These are phyloP conservation scores for Tenthredo distinguenda DNA, from an alignment of 2,888 invertebrate genomes.

Conservation along the genomic window DNA sequence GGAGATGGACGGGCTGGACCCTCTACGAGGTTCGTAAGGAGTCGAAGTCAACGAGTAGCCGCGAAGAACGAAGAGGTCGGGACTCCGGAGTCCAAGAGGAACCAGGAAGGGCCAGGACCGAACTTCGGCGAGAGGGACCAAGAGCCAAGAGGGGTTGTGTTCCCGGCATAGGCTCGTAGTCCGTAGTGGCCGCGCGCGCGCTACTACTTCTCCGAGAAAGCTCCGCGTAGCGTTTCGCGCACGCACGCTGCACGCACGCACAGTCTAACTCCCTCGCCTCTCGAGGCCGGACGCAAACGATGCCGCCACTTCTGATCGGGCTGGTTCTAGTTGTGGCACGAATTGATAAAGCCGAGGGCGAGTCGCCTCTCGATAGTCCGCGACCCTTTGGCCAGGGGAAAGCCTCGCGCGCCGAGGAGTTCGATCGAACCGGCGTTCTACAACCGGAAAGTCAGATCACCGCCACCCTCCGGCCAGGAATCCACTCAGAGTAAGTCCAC, in stretches of 20 bases:
- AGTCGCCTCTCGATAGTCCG: slow-evolving; percentile 64
- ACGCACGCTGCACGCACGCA: slow-evolving; percentile 55
- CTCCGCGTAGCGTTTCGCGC: slow-evolving; percentile 40
- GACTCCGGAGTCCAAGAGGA: background rate
- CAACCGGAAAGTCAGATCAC: slow-evolving; percentile 76
- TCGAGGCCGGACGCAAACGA: slow-evolving; percentile 65
- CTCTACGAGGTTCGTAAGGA: background rate
- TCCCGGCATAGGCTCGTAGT: background rate
- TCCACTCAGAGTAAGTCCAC: slow-evolving; percentile 56
- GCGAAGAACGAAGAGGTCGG: background rate
- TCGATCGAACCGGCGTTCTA: slow-evolving; percentile 74
- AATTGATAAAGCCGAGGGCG: slow-evolving; percentile 47
- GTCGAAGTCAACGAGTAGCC: slow-evolving; percentile 1
- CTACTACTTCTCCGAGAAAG: slow-evolving; percentile 45
- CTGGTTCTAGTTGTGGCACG: slow-evolving; percentile 40
- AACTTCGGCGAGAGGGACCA: slow-evolving; percentile 15
- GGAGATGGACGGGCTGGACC: slow-evolving; percentile 58
- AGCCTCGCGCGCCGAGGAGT: slow-evolving; percentile 72
- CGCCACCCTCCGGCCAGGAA: slow-evolving; percentile 72
- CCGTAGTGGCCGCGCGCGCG: slow-evolving; percentile 40
- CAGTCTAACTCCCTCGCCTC: slow-evolving; percentile 72
- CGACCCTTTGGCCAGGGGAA: slow-evolving; percentile 71
- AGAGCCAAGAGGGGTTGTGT: slow-evolving; percentile 53
- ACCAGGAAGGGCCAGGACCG: slow-evolving; percentile 24
- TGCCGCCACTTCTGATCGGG: slow-evolving; percentile 52